phyloP scores from a whole-genome alignment of 1,140 invertebrate genomes.

The Zaprionus ornatus region DNA sequence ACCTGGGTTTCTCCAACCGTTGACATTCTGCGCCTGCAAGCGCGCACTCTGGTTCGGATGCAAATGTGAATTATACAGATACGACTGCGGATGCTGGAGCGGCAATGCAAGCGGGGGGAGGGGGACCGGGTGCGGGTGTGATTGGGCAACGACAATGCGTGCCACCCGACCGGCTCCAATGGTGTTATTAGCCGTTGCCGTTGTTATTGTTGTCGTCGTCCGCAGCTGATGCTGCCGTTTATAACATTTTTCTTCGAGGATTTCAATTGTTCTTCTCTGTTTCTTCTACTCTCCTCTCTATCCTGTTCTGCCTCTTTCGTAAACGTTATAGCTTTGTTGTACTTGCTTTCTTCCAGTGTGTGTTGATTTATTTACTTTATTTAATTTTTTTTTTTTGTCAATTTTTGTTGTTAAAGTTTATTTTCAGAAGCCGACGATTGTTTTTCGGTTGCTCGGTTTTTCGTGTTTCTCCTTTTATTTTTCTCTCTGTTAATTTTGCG shows the following conservation, averaged over 20 bases:
- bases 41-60: constrained; percentile 5
- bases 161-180: constrained; percentile 33
- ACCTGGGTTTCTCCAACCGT: constrained; percentile 57
- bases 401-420: constrained; percentile 40
- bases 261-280: constrained; percentile 9
- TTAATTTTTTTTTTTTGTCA: constrained; percentile 40
- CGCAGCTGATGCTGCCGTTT: constrained; percentile 19
- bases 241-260: constrained; percentile 38
- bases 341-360: neutral
- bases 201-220: neutral
- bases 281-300: neutral
- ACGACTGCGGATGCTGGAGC: neutral
- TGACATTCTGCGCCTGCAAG: constrained; percentile 28
- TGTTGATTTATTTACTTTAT: constrained; percentile 9
- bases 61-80: neutral
- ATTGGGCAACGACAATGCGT: constrained; percentile 39
- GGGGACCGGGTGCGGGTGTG: constrained; percentile 22
- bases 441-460: constrained; percentile 48
- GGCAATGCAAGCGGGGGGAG: too few species aligned
- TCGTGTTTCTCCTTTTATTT: constrained; percentile 60
- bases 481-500: constrained; percentile 66
- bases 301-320: neutral
- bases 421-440: constrained; percentile 59
- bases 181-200: constrained; percentile 38
- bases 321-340: neutral